These are phyloP conservation scores for Trididemnum clinides DNA, from an alignment of 23 tunicate species.

Conservation along the genomic window DNA sequence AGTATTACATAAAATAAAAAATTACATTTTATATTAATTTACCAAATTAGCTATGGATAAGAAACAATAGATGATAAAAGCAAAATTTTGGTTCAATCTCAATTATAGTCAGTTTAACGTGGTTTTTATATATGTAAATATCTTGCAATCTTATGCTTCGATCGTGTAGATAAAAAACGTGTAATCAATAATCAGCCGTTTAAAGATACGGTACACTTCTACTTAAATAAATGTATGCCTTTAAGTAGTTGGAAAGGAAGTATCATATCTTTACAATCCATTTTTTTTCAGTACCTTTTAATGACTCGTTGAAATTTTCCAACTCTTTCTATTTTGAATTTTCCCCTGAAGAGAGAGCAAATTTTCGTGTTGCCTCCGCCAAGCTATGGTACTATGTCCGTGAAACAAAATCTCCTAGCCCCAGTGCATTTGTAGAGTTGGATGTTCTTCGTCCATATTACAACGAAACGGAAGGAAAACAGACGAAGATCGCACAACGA, in stretches of 20 bases:
- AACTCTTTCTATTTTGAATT: slow-evolving; percentile 32
- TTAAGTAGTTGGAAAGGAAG: not conserved
- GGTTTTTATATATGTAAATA: no score
- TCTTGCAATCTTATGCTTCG: no score
- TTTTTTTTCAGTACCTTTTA: slow-evolving; percentile 12
- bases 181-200: no score
- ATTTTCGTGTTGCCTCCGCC: slow-evolving; percentile 6
- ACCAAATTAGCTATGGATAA: no score
- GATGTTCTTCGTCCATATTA: not conserved
- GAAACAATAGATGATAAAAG: no score
- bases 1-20: no score
- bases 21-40: no score
- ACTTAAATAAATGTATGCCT: no score
- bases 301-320: not conserved
- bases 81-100: no score
- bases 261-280: not conserved
- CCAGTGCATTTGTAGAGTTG: not conserved
- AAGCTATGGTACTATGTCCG: slow-evolving; percentile 18
- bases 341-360: slow-evolving; percentile 24
- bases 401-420: not conserved
- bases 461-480: not conserved
- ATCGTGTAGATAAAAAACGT: no score
- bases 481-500: not conserved
- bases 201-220: no score
- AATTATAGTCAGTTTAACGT: no score